phyloP scores from a whole-genome alignment of 1,140 invertebrate genomes.

The Drosophila repletoides region DNA sequence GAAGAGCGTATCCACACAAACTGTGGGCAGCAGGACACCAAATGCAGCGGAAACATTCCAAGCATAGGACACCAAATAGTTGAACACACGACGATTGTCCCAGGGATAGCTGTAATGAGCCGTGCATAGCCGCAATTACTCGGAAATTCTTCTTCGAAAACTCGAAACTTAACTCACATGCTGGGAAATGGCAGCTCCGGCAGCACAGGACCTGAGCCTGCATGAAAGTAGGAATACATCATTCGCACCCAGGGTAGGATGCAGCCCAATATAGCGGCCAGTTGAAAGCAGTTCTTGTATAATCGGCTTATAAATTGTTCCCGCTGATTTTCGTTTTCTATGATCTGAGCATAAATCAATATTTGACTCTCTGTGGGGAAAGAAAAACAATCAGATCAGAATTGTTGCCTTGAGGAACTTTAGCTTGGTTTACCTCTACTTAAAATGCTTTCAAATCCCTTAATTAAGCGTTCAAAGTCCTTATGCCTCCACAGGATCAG shows the following conservation, averaged over 20 bases:
- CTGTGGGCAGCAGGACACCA: conserved; percentile 36
- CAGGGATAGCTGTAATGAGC: conserved; percentile 45
- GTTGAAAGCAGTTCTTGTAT: conserved; percentile 23
- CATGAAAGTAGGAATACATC: background rate
- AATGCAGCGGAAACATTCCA: conserved; percentile 47
- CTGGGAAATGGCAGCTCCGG: conserved; percentile 46
- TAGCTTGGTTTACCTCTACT: background rate
- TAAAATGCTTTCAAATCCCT: background rate
- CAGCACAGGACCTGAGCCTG: background rate
- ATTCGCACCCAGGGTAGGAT: conserved; percentile 30
- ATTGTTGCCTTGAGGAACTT: too few species aligned
- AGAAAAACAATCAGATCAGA: too few species aligned
- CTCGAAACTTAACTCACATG: conserved; percentile 32
- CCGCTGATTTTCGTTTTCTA: conserved; percentile 1
- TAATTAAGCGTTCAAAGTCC: conserved; percentile 16
- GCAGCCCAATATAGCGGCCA: conserved; percentile 22
- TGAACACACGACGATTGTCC: conserved; percentile 18
- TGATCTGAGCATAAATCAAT: background rate
- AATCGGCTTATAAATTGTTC: conserved; percentile 42
- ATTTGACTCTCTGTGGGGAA: conserved; percentile 8
- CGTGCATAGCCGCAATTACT: background rate
- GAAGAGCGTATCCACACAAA: conserved; percentile 52
- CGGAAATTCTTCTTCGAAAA: background rate
- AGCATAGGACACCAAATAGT: conserved; percentile 46
- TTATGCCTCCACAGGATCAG: conserved; percentile 12